Conservation (phyloP, 1,140 invertebrate genomes). For the Sipha flava region DNA sequence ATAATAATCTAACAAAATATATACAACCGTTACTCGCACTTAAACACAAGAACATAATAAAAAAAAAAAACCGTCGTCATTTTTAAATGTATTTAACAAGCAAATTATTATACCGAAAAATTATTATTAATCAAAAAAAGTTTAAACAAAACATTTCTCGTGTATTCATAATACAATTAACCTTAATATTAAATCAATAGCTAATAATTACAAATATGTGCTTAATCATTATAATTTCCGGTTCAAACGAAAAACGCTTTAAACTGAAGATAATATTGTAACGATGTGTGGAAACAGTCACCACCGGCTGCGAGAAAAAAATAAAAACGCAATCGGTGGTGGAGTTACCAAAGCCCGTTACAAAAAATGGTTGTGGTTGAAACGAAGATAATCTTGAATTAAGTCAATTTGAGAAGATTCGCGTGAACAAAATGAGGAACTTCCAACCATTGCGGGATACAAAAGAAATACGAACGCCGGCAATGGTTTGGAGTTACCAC, state of each 20-base stretch:
- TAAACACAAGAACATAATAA: too few relatives aligned
- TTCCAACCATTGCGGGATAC: conserved; percentile 30
- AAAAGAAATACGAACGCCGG: conserved; percentile 8
- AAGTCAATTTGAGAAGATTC: background rate
- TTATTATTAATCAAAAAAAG: too few relatives aligned
- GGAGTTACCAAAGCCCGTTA: conserved; percentile 30
- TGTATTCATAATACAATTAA: too few relatives aligned
- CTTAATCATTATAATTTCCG: too few relatives aligned
- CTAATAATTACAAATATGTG: too few relatives aligned
- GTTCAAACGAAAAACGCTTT: background rate
- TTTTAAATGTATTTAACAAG: too few relatives aligned
- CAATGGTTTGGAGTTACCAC: conserved; percentile 33
- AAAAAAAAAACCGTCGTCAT: too few relatives aligned
- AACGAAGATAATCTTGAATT: background rate
- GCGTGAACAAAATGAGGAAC: conserved; percentile 26
- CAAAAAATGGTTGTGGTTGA: background rate
- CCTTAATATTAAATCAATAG: too few relatives aligned
- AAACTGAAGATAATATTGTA: background rate
- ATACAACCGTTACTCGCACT: too few relatives aligned
- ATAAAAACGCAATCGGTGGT: conserved; percentile 26
- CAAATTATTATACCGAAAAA: too few relatives aligned
- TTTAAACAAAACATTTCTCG: too few relatives aligned
- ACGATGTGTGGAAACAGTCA: conserved; percentile 12
- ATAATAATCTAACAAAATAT: too few relatives aligned
- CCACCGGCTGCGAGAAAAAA: conserved; percentile 17